Conservation (phyloP, 2,888 invertebrate genomes). For the Synanthedon tipuliformis region DNA sequence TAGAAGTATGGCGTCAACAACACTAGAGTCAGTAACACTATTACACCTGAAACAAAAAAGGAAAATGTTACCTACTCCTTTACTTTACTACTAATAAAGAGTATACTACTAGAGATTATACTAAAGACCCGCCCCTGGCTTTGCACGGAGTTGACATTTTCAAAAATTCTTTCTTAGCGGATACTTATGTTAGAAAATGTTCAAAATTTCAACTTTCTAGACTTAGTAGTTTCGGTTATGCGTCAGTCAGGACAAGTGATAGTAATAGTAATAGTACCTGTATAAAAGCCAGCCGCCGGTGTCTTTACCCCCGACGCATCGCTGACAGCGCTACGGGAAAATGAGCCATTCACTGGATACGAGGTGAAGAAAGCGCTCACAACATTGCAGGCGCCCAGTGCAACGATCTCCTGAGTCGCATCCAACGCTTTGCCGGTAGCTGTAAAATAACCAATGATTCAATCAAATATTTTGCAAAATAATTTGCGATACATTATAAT, state of each 20-base stretch:
- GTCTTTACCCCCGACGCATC: conserved; percentile 83
- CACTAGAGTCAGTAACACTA: conserved; percentile 78
- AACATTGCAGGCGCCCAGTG: conserved; percentile 80
- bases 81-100: too few relatives aligned
- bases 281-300: conserved; percentile 79
- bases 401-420: conserved; percentile 85
- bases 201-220: too few relatives aligned
- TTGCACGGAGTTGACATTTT: too few relatives aligned
- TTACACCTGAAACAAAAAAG: conserved; percentile 53
- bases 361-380: conserved; percentile 81
- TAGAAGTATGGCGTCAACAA: conserved; percentile 81
- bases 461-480: not conserved
- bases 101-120: too few relatives aligned
- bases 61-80: too few relatives aligned
- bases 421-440: conserved; percentile 78
- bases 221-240: too few relatives aligned
- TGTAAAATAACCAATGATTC: conserved; percentile 21
- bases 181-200: too few relatives aligned
- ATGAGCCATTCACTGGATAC: conserved; percentile 81
- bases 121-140: too few relatives aligned
- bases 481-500: not conserved
- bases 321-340: conserved; percentile 82
- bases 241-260: too few relatives aligned
- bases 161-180: too few relatives aligned
- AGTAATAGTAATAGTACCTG: conserved; percentile 58